phyloP scores from a whole-genome alignment of 30 jellyfish, hydroid and myxozoan species.

The Aurelia aurita complex sp. Pacific region DNA sequence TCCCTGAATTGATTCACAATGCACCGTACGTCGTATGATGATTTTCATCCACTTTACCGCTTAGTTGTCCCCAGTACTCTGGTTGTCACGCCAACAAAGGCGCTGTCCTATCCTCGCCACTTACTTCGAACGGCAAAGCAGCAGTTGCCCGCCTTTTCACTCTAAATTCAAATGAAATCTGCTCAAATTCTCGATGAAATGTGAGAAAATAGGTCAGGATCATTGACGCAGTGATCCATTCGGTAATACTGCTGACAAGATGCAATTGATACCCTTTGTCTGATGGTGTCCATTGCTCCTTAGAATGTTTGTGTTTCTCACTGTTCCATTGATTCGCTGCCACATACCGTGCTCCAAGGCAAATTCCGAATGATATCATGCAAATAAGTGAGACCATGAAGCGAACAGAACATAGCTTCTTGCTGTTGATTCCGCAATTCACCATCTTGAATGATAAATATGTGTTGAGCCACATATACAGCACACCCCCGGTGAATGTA shows the following conservation, averaged over 20 bases:
- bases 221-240: slow-evolving; percentile 79
- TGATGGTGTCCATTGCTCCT: slow-evolving; percentile 69
- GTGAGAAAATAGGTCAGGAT: slow-evolving; percentile 61
- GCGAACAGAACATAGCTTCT: slow-evolving; percentile 55
- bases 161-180: slow-evolving; percentile 52
- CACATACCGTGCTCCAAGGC: slow-evolving; percentile 33
- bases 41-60: slow-evolving; percentile 13
- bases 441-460: slow-evolving; percentile 71
- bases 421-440: slow-evolving; percentile 72
- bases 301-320: slow-evolving; percentile 7
- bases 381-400: slow-evolving; percentile 39
- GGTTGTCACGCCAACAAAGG: slow-evolving; percentile 75
- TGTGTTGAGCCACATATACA: slow-evolving; percentile 79
- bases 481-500: slow-evolving; percentile 92
- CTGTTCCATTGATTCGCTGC: slow-evolving; percentile 39
- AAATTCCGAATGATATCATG: slow-evolving; percentile 29
- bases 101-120: slow-evolving; percentile 62
- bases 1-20: slow-evolving; percentile 1
- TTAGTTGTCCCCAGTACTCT: slow-evolving; percentile 70
- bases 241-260: slow-evolving; percentile 68
- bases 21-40: slow-evolving; percentile 52
- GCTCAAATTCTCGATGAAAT: slow-evolving; percentile 75
- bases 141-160: slow-evolving; percentile 51
- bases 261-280: slow-evolving; percentile 84
- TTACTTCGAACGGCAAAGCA: slow-evolving; percentile 68